Evolutionary conservation across 1,140 invertebrate genomes (phyloP), one percentile per base, ranked within the genome.

Genomic region (Drosophila aff.): DNA sequence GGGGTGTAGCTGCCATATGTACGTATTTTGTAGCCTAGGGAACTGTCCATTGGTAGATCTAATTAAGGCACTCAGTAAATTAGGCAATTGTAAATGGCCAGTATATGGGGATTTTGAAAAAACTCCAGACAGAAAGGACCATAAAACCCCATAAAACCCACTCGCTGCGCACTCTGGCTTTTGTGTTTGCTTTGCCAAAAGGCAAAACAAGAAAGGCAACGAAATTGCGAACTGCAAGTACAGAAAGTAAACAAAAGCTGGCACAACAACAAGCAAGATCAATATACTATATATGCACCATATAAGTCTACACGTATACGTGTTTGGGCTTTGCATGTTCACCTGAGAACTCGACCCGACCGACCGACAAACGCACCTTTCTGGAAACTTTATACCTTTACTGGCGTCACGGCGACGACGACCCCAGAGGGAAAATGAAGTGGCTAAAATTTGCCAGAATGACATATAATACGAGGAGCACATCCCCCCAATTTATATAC

Each of bases 341-440:
- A 50, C 40, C 40, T 64, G 52, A 41, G 53, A 60, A 55, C 31
- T 40, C 36, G 52, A 71, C 11, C 58, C 66, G 38, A 65, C 33
- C 53, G 50, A 73, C 67, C 68, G 72, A 79, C 50, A 78, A 78
- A 81, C 68, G 68, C 74, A 72, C 68, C 78, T 81, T 61, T 71
- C 53, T 69, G 74, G 65, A 74, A 75, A 80, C 64, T 58, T 81
- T 72, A 78, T 74, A 61, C 69, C 50, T 21, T 60, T 69, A 49
- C 60, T 71, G 72, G 61, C 38, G 59, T 50, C 44, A 69, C 18
- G 41, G 52, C 57, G 62, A 64, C 77, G 75, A 11, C 62, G 50
- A 41, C 23, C 36, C 62, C 38, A 81, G 75, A 65, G 23, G 23
- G 57, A 76, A 66, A 60, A 36, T 67, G 38, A 68, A 47, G 46